Evolutionary conservation across 2,797 vertebrate species (phyloP).

Genomic region (Petrocephalus schoutedeni): DNA sequence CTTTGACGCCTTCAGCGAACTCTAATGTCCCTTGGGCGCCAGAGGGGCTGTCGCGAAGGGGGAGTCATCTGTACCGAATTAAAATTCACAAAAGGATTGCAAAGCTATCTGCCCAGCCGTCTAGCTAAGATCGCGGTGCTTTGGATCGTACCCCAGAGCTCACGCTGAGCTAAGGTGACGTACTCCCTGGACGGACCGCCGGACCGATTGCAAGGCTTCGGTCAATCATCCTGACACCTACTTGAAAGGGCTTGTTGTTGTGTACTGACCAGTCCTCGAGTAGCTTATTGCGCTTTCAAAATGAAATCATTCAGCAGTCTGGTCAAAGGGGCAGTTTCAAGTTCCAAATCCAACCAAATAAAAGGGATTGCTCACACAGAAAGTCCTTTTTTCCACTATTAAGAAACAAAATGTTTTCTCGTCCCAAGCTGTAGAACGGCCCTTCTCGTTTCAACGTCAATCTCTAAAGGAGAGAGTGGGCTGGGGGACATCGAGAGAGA

Average conservation of each 20-base stretch:
- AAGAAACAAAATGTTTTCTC: constrained; percentile 28
- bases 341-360: constrained; percentile 52
- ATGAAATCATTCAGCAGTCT: constrained; percentile 35
- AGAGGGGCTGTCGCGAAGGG: not conserved
- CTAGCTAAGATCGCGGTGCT: not conserved
- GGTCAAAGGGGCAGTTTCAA: not conserved
- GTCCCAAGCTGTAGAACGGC: not conserved
- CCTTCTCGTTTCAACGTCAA: constrained; percentile 13
- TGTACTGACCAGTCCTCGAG: constrained; percentile 9
- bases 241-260: constrained; percentile 8
- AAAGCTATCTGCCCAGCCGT: not conserved
- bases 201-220: not conserved
- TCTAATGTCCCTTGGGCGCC: not conserved
- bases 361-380: constrained; percentile 35
- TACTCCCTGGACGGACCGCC: not conserved
- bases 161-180: constrained; percentile 1
- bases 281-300: constrained; percentile 33
- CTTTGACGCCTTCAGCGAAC: not conserved
- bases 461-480: constrained; percentile 19
- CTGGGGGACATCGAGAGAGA: not conserved
- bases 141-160: not conserved
- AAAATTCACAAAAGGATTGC: not conserved
- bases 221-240: constrained; percentile 6
- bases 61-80: not conserved
- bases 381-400: constrained; percentile 31